Percentiles rank a stretch among this genome's conserved stretches.
Conservation (phyloP, 2,113 vertebrate species). For the Phyllopteryx taeniolatus region DNA sequence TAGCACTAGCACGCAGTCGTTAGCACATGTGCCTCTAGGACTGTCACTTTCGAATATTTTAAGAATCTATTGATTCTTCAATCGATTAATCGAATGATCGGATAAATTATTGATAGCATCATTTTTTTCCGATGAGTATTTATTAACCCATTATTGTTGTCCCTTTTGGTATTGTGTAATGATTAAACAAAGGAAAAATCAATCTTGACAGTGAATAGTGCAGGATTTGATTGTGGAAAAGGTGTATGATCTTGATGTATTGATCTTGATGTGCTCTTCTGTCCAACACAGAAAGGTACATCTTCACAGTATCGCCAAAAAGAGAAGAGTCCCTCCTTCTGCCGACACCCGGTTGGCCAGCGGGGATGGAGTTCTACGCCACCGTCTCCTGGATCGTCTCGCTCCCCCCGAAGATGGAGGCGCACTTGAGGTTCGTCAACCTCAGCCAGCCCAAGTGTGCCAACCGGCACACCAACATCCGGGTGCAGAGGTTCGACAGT, state of each 20-base stretch:
- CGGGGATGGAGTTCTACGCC: slow-evolving; percentile 72
- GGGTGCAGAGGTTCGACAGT: slow-evolving; percentile 61
- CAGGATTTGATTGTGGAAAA: not conserved
- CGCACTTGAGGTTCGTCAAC: slow-evolving; percentile 72
- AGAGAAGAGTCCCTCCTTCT: slow-evolving; percentile 67
- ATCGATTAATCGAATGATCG: too few species aligned
- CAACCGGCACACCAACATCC: slow-evolving; percentile 67
- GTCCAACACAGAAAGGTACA: slow-evolving; percentile 75
- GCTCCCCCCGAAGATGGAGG: slow-evolving; percentile 70
- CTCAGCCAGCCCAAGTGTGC: slow-evolving; percentile 77
- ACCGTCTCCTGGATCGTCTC: slow-evolving; percentile 84
- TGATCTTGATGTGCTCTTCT: not conserved
- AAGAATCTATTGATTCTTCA: too few species aligned
- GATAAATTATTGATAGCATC: too few species aligned
- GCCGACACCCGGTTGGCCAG: slow-evolving; percentile 77
- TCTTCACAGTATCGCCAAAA: slow-evolving; percentile 77
- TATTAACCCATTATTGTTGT: too few species aligned
- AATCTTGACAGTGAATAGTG: not conserved
- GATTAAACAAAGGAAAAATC: not conserved
- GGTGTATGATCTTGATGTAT: not conserved
- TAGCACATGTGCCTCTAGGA: too few species aligned
- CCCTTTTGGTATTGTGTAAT: too few species aligned
- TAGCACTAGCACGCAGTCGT: too few species aligned
- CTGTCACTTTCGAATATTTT: too few species aligned
- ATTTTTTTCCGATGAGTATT: too few species aligned